Percentiles rank a stretch among this genome's conserved stretches.
These are phyloP conservation scores for Semnornis frantzii DNA, from an alignment of 2,113 vertebrate species.

Conservation along the genomic window DNA sequence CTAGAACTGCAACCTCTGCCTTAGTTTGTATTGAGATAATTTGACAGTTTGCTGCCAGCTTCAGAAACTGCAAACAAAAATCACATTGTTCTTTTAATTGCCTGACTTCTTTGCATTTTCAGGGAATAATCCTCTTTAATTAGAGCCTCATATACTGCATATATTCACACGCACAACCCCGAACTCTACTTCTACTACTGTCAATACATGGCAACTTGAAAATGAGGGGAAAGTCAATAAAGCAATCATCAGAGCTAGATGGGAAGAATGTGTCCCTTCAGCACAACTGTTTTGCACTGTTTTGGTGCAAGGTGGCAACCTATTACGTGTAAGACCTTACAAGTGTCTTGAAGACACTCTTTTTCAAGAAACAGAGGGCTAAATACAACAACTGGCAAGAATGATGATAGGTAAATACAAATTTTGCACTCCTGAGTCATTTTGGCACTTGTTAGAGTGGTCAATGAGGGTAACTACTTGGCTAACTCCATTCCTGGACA, in stretches of 20 bases:
- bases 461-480: background rate
- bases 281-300: background rate
- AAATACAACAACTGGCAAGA: background rate
- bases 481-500: background rate
- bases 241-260: background rate
- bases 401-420: background rate
- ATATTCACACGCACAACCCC: accelerated
- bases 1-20: background rate
- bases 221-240: background rate
- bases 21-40: background rate
- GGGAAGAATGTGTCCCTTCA: background rate
- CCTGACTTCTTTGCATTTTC: background rate
- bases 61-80: background rate
- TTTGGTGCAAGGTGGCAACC: background rate
- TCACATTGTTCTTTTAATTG: background rate
- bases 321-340: background rate
- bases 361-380: background rate
- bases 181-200: background rate
- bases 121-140: background rate
- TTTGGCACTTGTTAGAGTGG: background rate
- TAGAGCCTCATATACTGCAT: background rate
- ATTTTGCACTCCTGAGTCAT: background rate
- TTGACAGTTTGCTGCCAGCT: background rate
- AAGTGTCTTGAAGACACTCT: background rate
- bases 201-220: background rate